Conservation (phyloP, 2,888 invertebrate genomes). For the Drosophila merina region DNA sequence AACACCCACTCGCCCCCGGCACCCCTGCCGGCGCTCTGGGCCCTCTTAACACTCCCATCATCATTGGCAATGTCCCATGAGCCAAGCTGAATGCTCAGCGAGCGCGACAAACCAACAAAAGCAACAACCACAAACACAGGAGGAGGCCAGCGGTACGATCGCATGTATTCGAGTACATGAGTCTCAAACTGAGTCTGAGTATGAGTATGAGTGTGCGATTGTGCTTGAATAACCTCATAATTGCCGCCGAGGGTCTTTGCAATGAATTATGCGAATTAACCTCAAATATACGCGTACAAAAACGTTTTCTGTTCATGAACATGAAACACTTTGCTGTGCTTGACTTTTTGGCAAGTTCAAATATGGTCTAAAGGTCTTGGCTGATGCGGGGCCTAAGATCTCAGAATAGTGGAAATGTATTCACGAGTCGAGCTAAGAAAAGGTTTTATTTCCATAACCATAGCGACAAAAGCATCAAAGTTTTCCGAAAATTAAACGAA, state of each 20-base stretch:
- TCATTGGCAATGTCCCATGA: conserved; percentile 53
- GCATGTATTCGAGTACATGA: conserved; percentile 7
- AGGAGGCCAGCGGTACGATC: conserved; percentile 54
- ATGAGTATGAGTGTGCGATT: conserved; percentile 9
- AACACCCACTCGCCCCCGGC: conserved; percentile 56
- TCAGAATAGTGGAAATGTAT: no score
- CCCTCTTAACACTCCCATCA: conserved; percentile 35
- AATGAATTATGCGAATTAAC: conserved; percentile 79
- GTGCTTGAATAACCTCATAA: conserved; percentile 74
- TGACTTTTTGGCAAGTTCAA: conserved; percentile 53
- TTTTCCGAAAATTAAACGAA: not conserved
- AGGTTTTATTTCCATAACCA: not conserved
- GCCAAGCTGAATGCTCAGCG: conserved; percentile 69
- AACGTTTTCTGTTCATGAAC: conserved; percentile 59
- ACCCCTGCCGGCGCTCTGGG: conserved; percentile 23
- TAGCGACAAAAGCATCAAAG: not conserved
- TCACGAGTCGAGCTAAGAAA: no score
- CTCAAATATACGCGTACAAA: conserved; percentile 62
- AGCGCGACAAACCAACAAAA: conserved; percentile 55
- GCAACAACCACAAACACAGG: conserved; percentile 28
- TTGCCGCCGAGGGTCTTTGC: conserved; percentile 77
- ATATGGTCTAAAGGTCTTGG: conserved; percentile 19
- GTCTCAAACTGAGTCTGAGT: not conserved
- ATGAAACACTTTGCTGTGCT: conserved; percentile 45
- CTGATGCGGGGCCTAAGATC: not conserved